A percentile compares a stretch with the other conserved stretches of the same genome.
These are phyloP conservation scores for Venusia cambrica DNA, from an alignment of 2,888 invertebrate genomes.

Conservation along the genomic window DNA sequence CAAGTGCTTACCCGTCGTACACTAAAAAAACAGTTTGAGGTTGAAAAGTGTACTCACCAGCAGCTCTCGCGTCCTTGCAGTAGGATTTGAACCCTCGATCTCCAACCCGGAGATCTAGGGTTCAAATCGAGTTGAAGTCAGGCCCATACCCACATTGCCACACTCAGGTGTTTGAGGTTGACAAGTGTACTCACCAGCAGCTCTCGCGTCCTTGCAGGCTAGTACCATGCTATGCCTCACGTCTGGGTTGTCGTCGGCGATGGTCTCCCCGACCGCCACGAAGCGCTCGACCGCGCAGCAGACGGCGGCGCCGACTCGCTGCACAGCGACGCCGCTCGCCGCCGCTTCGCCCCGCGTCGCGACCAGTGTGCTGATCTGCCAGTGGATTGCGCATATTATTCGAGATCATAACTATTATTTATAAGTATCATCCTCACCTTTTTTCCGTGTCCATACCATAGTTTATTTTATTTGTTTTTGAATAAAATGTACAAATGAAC, in stretches of 20 bases:
- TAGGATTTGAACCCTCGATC: no score
- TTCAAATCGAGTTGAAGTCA: no score
- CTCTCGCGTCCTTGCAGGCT: constrained; percentile 97
- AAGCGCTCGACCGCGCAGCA: constrained; percentile 98
- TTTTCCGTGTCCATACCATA: no score
- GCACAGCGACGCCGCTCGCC: constrained; percentile 85
- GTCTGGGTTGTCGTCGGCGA: constrained; percentile 98
- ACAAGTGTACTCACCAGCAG: constrained; percentile 86
- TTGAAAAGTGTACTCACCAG: constrained; percentile 83
- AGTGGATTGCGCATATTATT: constrained; percentile 3
- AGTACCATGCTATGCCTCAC: constrained; percentile 99
- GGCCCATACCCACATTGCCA: no score
- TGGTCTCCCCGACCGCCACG: constrained; percentile 98
- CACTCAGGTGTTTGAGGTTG: no score
- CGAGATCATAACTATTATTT: constrained; percentile 14
- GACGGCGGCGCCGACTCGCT: constrained; percentile 97
- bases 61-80: constrained; percentile 97
- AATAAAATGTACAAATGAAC: no score
- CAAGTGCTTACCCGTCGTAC: no score
- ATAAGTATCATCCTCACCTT: no score
- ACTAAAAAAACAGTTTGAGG: no score
- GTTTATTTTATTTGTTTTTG: no score
- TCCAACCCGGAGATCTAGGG: no score
- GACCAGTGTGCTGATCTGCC: constrained; percentile 92
- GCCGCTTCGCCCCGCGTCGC: constrained; percentile 87